phyloP scores from a whole-genome alignment of 2,113 vertebrate genomes.

The Hippolais icterina region DNA sequence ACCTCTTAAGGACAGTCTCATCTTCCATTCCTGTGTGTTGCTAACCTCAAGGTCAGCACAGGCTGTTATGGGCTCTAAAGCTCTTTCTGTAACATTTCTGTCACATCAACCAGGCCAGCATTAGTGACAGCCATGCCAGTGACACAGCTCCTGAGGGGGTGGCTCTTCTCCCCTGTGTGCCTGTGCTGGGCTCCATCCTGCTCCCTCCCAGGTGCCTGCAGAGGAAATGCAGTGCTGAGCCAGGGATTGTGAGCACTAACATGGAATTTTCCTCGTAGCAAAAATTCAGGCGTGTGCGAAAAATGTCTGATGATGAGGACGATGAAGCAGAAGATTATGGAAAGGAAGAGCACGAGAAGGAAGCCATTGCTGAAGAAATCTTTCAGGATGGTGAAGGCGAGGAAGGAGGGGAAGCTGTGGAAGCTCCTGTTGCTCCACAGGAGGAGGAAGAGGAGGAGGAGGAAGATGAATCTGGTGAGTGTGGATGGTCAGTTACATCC shows the following conservation, averaged over 20 bases:
- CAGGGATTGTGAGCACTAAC: not conserved
- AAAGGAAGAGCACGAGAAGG: slow-evolving; percentile 89
- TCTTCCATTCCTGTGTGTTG: not conserved
- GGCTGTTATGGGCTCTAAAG: not conserved
- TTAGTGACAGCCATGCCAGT: not conserved
- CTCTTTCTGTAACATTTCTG: not conserved
- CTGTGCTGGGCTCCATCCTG: not conserved
- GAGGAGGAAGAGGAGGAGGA: slow-evolving; percentile 91
- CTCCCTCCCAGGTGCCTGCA: not conserved
- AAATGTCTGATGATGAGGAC: slow-evolving; percentile 94
- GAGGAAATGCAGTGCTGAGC: not conserved
- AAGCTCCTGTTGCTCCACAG: slow-evolving; percentile 76
- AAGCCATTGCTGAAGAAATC: slow-evolving; percentile 93
- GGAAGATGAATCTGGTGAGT: slow-evolving; percentile 92
- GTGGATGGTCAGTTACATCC: not conserved
- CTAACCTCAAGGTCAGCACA: not conserved
- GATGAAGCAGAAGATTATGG: slow-evolving; percentile 87
- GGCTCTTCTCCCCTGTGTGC: not conserved
- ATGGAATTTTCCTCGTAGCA: slow-evolving; percentile 75
- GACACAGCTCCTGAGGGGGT: not conserved
- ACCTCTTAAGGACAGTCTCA: not conserved
- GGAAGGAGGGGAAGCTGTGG: slow-evolving; percentile 84
- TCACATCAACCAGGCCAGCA: not conserved
- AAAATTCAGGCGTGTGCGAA: slow-evolving; percentile 93
- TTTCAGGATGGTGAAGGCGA: slow-evolving; percentile 94